These are phyloP conservation scores for Merluccius polli DNA, from an alignment of 2,797 vertebrate genomes.

Conservation along the genomic window DNA sequence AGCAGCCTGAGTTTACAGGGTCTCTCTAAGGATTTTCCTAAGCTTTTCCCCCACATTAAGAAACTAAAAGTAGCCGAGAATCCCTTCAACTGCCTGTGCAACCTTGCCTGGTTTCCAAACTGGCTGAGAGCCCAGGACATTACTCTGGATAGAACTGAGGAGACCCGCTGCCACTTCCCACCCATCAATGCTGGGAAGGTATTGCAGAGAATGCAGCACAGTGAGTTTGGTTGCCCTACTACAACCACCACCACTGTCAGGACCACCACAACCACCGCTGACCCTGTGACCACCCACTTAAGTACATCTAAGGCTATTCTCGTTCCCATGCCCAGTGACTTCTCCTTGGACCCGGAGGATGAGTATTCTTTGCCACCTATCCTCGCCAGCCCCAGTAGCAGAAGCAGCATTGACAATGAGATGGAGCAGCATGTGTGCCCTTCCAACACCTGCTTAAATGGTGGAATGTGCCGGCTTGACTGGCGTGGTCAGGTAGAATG, in stretches of 20 bases:
- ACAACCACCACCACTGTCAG: conserved; percentile 74
- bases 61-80: conserved; percentile 83
- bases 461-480: conserved; percentile 81
- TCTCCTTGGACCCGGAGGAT: conserved; percentile 35
- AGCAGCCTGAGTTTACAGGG: conserved; percentile 86
- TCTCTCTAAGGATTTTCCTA: conserved; percentile 81
- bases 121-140: conserved; percentile 79
- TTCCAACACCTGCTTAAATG: conserved; percentile 81
- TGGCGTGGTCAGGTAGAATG: conserved; percentile 73
- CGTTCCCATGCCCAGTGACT: conserved; percentile 72
- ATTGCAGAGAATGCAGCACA: conserved; percentile 80
- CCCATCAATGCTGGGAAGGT: conserved; percentile 83
- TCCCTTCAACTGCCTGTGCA: conserved; percentile 95
- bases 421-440: conserved; percentile 73
- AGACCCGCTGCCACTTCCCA: conserved; percentile 96
- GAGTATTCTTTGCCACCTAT: conserved; percentile 33
- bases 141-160: conserved; percentile 76
- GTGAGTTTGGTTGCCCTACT: conserved; percentile 89
- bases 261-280: conserved; percentile 59
- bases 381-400: conserved; percentile 42
- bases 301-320: conserved; percentile 62
- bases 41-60: conserved; percentile 78
- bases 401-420: conserved; percentile 37
- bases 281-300: conserved; percentile 56
- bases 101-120: conserved; percentile 86